Evolutionary conservation across 2,797 vertebrate species (phyloP).

Genomic region (Eulemur albifrons): DNA sequence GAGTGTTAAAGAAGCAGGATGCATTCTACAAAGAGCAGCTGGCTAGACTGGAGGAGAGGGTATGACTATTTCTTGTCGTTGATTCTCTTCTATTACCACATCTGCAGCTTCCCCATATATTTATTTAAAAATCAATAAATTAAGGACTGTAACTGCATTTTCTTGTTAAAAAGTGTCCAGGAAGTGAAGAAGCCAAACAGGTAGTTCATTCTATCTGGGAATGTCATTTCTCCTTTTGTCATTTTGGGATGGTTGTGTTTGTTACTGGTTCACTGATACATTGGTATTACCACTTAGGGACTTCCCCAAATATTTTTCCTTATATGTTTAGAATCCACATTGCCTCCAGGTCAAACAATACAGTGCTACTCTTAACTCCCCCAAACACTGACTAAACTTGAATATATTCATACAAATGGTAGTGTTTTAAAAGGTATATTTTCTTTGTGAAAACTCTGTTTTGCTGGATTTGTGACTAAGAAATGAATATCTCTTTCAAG

Average conservation of each 20-base stretch:
- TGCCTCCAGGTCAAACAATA: background rate
- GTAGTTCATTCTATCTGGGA: background rate
- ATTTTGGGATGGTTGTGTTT: background rate
- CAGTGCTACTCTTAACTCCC: background rate
- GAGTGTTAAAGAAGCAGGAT: constrained; percentile 93
- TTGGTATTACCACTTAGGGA: background rate
- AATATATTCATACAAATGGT: background rate
- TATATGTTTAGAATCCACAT: background rate
- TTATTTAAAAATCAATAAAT: constrained; percentile 39
- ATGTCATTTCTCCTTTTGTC: background rate
- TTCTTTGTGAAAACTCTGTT: background rate
- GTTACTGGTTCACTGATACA: background rate
- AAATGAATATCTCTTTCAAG: background rate
- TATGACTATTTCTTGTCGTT: constrained; percentile 78
- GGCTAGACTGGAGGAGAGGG: constrained; percentile 95
- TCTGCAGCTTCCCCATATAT: background rate
- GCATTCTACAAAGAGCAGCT: constrained; percentile 97
- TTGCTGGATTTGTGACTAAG: background rate
- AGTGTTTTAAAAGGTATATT: background rate
- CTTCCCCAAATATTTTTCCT: background rate
- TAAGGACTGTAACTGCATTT: background rate
- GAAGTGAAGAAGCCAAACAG: background rate
- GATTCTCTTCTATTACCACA: constrained; percentile 28
- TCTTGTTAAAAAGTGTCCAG: background rate
- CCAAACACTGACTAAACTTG: background rate